phyloP scores from a whole-genome alignment of 2,888 invertebrate genomes.

The Neuroscelio doddi region DNA sequence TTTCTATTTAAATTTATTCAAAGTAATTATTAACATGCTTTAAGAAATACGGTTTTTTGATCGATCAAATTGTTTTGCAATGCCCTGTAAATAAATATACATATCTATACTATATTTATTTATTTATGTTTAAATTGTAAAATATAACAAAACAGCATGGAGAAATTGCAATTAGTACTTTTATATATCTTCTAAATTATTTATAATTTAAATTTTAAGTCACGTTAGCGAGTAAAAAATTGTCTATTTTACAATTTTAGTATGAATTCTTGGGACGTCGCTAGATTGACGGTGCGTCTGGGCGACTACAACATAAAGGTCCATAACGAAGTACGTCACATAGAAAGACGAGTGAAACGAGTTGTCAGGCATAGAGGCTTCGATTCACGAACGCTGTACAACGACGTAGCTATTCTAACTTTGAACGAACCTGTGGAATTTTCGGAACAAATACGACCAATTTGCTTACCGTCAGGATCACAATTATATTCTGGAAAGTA shows the following conservation, averaged over 20 bases:
- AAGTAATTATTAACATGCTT: too few species aligned
- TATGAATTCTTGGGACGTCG: conserved; percentile 92
- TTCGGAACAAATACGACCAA: conserved; percentile 81
- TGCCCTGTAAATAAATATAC: too few species aligned
- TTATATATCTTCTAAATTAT: neutral
- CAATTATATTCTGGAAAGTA: conserved; percentile 79
- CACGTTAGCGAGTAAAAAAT: too few species aligned
- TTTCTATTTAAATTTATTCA: too few species aligned
- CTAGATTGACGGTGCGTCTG: conserved; percentile 84
- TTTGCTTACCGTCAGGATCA: conserved; percentile 81
- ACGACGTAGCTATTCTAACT: conserved; percentile 88
- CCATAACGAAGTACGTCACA: conserved; percentile 82
- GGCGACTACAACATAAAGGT: conserved; percentile 89
- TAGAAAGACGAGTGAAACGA: conserved; percentile 85
- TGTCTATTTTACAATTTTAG: too few species aligned
- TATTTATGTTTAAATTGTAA: too few species aligned
- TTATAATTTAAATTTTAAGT: conserved; percentile 1
- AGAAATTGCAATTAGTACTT: too few species aligned
- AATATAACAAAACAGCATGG: too few species aligned
- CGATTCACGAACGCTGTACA: conserved; percentile 87
- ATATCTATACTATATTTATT: too few species aligned
- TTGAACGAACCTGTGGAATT: conserved; percentile 84
- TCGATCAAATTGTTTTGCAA: too few species aligned
- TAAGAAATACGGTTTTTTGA: too few species aligned
- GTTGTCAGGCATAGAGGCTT: conserved; percentile 90